These are phyloP conservation scores for Trachymyrmex cornetzi DNA, from an alignment of 1,140 invertebrate genomes.

Conservation along the genomic window DNA sequence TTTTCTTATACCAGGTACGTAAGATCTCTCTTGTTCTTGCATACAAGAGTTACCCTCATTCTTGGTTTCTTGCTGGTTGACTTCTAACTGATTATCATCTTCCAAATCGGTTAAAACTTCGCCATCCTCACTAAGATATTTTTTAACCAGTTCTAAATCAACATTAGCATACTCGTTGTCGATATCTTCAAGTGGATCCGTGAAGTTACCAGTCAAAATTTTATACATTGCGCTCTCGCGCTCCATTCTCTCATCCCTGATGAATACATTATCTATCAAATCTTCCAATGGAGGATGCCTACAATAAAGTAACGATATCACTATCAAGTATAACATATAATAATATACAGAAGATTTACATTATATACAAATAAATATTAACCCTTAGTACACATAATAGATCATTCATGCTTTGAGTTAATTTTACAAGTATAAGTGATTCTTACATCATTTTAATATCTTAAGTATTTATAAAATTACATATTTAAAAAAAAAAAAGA, in stretches of 20 bases:
- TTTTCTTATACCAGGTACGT: slow-evolving; percentile 76
- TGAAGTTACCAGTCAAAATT: slow-evolving; percentile 70
- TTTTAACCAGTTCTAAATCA: slow-evolving; percentile 43
- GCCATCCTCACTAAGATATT: slow-evolving; percentile 4
- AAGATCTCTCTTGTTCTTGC: background rate
- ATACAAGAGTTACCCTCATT: background rate
- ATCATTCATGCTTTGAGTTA: too few species aligned
- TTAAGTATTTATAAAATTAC: too few species aligned
- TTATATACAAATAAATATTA: background rate
- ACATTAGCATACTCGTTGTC: slow-evolving; percentile 67
- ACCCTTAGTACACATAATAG: too few species aligned
- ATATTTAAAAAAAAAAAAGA: too few species aligned
- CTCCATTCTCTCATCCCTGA: slow-evolving; percentile 74
- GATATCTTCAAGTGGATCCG: slow-evolving; percentile 73
- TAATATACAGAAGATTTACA: slow-evolving; percentile 19
- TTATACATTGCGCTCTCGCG: slow-evolving; percentile 73
- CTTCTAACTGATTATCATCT: background rate
- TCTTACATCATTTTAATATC: too few species aligned
- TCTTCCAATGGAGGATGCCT: slow-evolving; percentile 77
- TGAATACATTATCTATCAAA: slow-evolving; percentile 73
- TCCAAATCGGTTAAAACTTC: background rate
- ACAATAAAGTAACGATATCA: slow-evolving; percentile 22
- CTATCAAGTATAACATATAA: background rate
- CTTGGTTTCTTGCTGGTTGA: slow-evolving; percentile 11
- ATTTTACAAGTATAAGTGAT: too few species aligned